Base-by-base conservation (phyloP, 2,113 vertebrate genomes). In the Stegastes partitus region DNA sequence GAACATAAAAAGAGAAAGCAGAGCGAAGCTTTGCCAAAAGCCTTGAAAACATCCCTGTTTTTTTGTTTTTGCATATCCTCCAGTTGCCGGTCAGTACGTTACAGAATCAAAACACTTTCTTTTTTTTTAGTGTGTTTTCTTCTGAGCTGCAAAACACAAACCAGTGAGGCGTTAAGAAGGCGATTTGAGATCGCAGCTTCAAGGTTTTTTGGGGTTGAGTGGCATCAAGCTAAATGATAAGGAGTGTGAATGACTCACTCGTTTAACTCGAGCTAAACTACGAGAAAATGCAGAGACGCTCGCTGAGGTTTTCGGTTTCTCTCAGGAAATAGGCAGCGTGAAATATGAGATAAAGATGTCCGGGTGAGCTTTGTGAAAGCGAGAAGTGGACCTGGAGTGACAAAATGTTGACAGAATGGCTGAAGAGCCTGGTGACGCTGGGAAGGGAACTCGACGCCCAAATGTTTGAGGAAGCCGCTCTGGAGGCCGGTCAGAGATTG, bases 1-100 rank as follows among this genome's bases (percentile, higher is more conserved):
- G 65, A 93, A 80, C 86, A 82, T 68, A 91, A 88, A 84, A 84
- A 86, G 51, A 91, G 77, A 89, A 90, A 86, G 73, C 39, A 39
- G 47, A 83, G 72, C 31, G 23, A 74, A 88, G 80, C 28, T 53
- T 53, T 39, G 66, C 28, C 66, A 75, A 68, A n/a, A 79, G 31
- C 63, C 67, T 70, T 26, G 3, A 81, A 80, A 83, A 39, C n/a
- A n/a, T n/a, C n/a, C n/a, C n/a, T n/a, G 16, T 18, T 23, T 28
- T 47, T 2, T 28, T 55, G 67, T 62, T 53, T 53, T 56, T 59
- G 51, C 68, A 61, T 22, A 56, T 28, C 2, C 26, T 9, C 31
- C 11, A 50, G 18, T 44, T 7, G n/a, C 19, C 31, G 28, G 22
- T 21, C 3, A 39, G 5, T 7, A 21, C 34, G 15, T 5, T 8